Evolutionary conservation across 1,140 invertebrate species (phyloP).

Genomic region (Cotesia glomerata): DNA sequence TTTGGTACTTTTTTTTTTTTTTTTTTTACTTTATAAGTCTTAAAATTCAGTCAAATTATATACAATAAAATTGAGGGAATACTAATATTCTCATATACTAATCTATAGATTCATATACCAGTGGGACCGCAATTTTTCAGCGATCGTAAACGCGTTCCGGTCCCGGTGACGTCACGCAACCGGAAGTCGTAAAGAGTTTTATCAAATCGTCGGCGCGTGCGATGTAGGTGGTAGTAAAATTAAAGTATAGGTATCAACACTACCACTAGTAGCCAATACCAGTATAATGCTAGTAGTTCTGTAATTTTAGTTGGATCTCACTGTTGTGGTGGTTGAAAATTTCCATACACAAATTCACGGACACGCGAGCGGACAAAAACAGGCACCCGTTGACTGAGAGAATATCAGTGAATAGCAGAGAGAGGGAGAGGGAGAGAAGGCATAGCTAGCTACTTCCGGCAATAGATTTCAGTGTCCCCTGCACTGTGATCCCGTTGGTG

Average conservation of each 20-base stretch:
- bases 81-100: not conserved
- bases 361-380: conserved; percentile 42
- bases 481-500: conserved; percentile 1
- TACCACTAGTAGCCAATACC: not conserved
- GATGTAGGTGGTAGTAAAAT: not conserved
- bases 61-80: no score
- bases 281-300: not conserved
- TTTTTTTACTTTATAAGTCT: not conserved
- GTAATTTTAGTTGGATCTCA: not conserved
- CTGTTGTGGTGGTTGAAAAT: conserved; percentile 47
- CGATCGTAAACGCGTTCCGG: conserved; percentile 29
- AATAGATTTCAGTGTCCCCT: conserved; percentile 58
- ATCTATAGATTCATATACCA: not conserved
- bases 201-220: conserved; percentile 35
- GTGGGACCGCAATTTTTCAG: conserved; percentile 25
- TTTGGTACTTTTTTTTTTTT: not conserved
- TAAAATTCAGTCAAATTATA: not conserved
- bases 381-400: conserved; percentile 29
- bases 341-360: conserved; percentile 50
- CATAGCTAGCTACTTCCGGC: conserved; percentile 57
- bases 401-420: conserved; percentile 42
- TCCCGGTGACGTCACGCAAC: conserved; percentile 26
- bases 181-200: conserved; percentile 38
- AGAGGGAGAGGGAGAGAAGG: conserved; percentile 25
- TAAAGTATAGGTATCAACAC: conserved; percentile 2